Evolutionary conservation across 2,888 invertebrate species (phyloP), one percentile per base, ranked within the genome.

Genomic region (Cordylochernes scorpioides): DNA sequence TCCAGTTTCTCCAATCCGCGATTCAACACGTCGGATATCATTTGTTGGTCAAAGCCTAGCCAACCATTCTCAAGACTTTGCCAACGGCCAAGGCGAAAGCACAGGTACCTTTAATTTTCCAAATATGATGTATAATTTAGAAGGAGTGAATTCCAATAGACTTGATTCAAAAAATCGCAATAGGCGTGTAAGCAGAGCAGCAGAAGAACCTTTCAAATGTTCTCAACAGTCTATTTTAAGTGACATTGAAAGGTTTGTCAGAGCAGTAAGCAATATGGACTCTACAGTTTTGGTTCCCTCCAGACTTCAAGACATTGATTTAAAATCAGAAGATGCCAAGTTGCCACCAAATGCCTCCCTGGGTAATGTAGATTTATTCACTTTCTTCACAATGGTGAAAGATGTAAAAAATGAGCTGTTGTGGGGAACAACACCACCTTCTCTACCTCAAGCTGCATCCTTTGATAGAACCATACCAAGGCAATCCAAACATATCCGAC

Each of bases 151-250:
- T n/a, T n/a, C n/a, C n/a, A n/a, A n/a, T n/a, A n/a, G n/a, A n/a
- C n/a, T n/a, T n/a, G n/a, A n/a, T n/a, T n/a, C n/a, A n/a, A n/a
- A n/a, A n/a, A n/a, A n/a, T n/a, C n/a, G n/a, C n/a, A n/a, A n/a
- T n/a, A n/a, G n/a, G n/a, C 35, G 38, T 21, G 27, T 32, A 25
- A 39, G 36, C 28, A 34, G 39, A 28, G 28, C 33, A 14, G 33
- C n/a, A n/a, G 41, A 41, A 17, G 40, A 43, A 17, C 18, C 34
- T 13, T 34, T 39, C 18, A 32, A 35, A 7, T 48, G 46, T 58
- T 80, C 80, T 41, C 72, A 75, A 50, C 74, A 78, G 52, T 78
- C 78, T 57, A 71, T 84, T 46, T 63, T 82, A 44, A 73, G 36
- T 29, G 49, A 50, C 5, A 45, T 54, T 41, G 50, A 51, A 35